Evolutionary conservation across 2,113 vertebrate species (phyloP).

Genomic region (Zosterops borbonicus): DNA sequence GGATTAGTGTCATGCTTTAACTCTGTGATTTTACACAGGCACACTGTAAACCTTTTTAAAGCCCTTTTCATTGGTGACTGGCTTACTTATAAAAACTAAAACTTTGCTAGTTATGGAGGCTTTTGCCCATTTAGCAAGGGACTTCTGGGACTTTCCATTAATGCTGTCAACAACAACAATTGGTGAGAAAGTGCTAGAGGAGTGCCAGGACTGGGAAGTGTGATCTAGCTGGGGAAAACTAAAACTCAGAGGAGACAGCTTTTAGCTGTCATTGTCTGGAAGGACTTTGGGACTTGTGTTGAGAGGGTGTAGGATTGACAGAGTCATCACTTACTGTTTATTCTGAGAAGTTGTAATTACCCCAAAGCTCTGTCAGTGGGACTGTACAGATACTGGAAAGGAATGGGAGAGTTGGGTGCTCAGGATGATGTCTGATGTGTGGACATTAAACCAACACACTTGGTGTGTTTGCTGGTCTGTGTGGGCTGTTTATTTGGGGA

Average conservation of each 20-base stretch:
- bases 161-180: background rate
- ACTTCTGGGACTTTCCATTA: background rate
- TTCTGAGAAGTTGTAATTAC: background rate
- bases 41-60: background rate
- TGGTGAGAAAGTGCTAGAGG: background rate
- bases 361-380: background rate
- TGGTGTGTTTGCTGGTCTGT: background rate
- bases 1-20: constrained; percentile 19
- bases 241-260: background rate
- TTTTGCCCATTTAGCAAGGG: background rate
- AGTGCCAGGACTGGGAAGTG: background rate
- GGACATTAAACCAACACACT: background rate
- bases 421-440: background rate
- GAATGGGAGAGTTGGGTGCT: background rate
- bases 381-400: background rate
- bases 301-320: background rate
- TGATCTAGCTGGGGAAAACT: background rate
- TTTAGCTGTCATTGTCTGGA: background rate
- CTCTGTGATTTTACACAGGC: constrained; percentile 1
- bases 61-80: background rate
- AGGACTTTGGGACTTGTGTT: background rate
- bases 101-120: background rate
- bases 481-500: background rate
- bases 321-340: background rate
- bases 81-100: background rate